phyloP scores from a whole-genome alignment of 2,888 invertebrate genomes.

The Amaurobius ferox region DNA sequence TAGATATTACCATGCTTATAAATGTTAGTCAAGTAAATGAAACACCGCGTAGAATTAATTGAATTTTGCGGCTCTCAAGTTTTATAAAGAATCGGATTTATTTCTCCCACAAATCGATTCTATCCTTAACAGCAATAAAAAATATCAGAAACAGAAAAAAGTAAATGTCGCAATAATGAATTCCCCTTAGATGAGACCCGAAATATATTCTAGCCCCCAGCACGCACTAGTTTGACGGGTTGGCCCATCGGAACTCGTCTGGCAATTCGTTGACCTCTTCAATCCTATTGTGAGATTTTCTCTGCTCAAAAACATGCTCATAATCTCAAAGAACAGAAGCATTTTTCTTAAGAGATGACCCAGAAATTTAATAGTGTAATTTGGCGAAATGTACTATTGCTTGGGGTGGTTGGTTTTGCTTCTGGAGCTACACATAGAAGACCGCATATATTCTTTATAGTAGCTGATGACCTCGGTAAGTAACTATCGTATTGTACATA shows the following conservation, averaged over 20 bases:
- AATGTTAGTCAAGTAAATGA: no score
- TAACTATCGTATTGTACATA: no score
- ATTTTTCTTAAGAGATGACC: constrained; percentile 12
- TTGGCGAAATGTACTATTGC: neutral
- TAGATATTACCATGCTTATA: no score
- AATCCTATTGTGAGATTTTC: constrained; percentile 10
- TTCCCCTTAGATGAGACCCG: neutral
- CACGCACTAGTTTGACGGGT: constrained; percentile 49
- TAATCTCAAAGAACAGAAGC: neutral
- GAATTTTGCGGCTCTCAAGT: no score
- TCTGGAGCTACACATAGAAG: constrained; percentile 24
- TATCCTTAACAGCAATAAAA: no score
- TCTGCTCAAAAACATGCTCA: constrained; percentile 3
- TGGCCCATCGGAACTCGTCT: constrained; percentile 35
- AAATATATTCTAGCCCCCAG: neutral
- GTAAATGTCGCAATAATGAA: neutral
- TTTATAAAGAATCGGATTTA: no score
- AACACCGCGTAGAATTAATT: no score
- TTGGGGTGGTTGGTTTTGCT: neutral
- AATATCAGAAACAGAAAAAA: no score
- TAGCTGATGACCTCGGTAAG: constrained; percentile 70
- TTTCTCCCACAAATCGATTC: no score
- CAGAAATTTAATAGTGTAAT: neutral
- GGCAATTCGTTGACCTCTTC: constrained; percentile 43
- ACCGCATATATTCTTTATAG: constrained; percentile 65